Evolutionary conservation across 2,113 vertebrate species (phyloP), one percentile per base, ranked within the genome.

Genomic region (Thinocorus orbignyianus): DNA sequence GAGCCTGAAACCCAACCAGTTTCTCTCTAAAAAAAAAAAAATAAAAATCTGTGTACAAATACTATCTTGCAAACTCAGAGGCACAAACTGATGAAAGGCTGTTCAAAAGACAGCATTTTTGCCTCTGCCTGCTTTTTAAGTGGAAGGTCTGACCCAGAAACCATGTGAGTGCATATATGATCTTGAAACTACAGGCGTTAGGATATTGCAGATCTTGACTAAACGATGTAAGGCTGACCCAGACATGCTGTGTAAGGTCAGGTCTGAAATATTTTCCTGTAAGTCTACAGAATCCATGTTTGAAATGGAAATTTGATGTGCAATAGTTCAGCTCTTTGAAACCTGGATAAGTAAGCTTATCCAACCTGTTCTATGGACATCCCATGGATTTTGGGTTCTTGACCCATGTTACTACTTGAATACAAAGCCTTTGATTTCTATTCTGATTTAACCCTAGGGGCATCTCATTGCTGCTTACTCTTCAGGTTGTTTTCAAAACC

Each of bases 81-180:
- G 52, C 35, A 79, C 60, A 68, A 88, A 57, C 48, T 89, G 77
- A 88, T 87, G 81, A 91, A 93, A 96, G 81, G 61, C 83, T 92
- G 41, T 77, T 93, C 73, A 76, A 79, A 80, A 81, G 61, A 28
- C 65, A 72, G 61, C 9, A 1, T 68, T 92, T 95, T 84, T 89
- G 41, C 65, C 23, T 93, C 65, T 92, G 65, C 44, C 35, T 92
- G 65, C 65, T 78, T 96, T 92, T 79, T 81, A 95, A 96, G 83
- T 81, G 86, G 28, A 89, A 81, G 37, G 30, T 88, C 86, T 95
- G 95, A 93, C 91, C 86, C 91, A 95, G 93, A 96, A 94, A 91
- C 86, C n/a, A 7, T 61, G 44, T 66, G 77, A 95, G 24, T 76
- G 65, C 69, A 74, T 89, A 66, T 68, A 55, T 73, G 83, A 83